A percentile compares a stretch with the other conserved stretches of the same genome.
Evolutionary conservation across 92 coral and sea anemone genomes (phyloP).

Genomic region (Zoanthus gigantus): DNA sequence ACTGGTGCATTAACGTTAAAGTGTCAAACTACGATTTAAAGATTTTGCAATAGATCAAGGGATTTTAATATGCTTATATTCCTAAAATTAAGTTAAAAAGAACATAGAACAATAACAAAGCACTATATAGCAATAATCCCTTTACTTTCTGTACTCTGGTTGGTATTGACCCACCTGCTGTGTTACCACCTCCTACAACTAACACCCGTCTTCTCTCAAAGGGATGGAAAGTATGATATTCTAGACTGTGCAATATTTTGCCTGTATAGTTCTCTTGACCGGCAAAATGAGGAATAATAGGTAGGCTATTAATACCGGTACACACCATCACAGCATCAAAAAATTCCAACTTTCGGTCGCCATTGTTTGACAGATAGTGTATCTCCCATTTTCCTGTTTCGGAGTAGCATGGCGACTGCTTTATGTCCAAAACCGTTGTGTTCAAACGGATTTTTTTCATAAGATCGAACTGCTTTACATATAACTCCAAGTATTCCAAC

Average conservation of each 20-base stretch:
- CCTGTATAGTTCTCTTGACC: conserved; percentile 84
- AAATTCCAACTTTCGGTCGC: conserved; percentile 50
- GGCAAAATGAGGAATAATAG: conserved; percentile 61
- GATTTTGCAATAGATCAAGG: no score
- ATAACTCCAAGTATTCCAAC: conserved; percentile 79
- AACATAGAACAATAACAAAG: no score
- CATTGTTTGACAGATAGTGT: conserved; percentile 44
- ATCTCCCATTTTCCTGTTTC: conserved; percentile 85
- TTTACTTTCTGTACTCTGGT: no score
- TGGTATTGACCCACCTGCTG: conserved; percentile 73
- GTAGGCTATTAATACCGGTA: conserved; percentile 68
- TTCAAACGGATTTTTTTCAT: conserved; percentile 74
- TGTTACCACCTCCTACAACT: conserved; percentile 90
- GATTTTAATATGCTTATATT: no score
- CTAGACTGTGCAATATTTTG: conserved; percentile 78
- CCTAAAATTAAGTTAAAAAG: no score
- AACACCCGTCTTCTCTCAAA: conserved; percentile 88
- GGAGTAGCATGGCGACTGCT: conserved; percentile 41
- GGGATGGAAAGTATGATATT: conserved; percentile 81
- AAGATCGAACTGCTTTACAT: conserved; percentile 77
- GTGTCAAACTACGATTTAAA: no score
- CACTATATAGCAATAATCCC: no score
- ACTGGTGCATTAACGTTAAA: no score
- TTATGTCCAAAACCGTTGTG: conserved; percentile 62
- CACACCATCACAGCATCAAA: conserved; percentile 93